Evolutionary conservation across 2,888 invertebrate genomes (phyloP), one percentile per base, ranked within the genome.

Genomic region (Alloplasta piceator): DNA sequence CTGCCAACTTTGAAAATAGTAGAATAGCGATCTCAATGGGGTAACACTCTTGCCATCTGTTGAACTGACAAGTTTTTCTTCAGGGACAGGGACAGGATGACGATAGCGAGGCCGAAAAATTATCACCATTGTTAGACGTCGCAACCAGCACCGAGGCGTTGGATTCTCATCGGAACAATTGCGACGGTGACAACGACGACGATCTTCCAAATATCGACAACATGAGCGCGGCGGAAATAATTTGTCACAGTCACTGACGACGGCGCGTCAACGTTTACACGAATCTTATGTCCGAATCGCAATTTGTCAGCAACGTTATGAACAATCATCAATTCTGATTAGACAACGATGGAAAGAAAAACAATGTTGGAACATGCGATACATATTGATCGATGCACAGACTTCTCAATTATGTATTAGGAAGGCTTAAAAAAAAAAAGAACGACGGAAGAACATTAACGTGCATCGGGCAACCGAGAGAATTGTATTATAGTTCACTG

Each of bases 71-170:
- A 60, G 72, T 88, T 86, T 50, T 67, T 68, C 43, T 82, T 75
- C 70, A 90, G 89, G 86, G 87, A 1, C 90, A 93, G 88, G 94
- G 93, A 48, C 93, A 94, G 58, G 96, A 96, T 88, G 96, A 96
- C 85, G 97, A 97, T 89, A 97, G 97, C 89, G 97, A 97, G 91
- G 95, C 96, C 64, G 97, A 97, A 92, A 95, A 97, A 86, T 92
- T 97, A 72, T 97, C 97, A 14, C 97, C 97, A 14, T 92, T 97
- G 43, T 93, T 97, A 26, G 93, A 94, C 68, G 89, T 92, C 46
- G 89, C 90, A 2, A 90, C 90, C 4, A 91, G 90, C 72, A 90
- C 91, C 9, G 92, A 92, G 75, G 87, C 88, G 71, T 80, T 89
- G 4, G 90, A 91, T 71, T 87, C 85, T 78, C 89, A 86, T 75